Evolutionary conservation across 2,113 vertebrate species (phyloP), one percentile per base, ranked within the genome.

Genomic region (Lutjanus erythropterus): DNA sequence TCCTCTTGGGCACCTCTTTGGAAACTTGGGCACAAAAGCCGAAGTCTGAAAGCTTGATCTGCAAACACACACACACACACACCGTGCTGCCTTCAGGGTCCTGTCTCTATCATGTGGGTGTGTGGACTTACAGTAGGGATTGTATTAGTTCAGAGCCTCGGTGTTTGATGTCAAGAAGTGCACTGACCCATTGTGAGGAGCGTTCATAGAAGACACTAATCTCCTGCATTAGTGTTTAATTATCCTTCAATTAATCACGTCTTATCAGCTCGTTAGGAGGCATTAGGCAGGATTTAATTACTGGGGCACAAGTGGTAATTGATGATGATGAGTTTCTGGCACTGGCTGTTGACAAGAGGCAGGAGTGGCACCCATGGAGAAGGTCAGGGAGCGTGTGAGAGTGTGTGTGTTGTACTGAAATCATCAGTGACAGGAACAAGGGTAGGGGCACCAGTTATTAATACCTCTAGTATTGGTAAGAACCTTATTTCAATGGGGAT

Each of bases 1-100:
- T 99, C 88, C 98, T 97, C 92, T 97, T 97, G 14, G 98, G 98
- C 27, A 99, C 98, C 87, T 99, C 98, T 96, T 99, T 99, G 73
- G 98, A 99, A 88, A 99, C 98, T 95, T 99, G 98, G 86, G 98
- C 98, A 55, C 98, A 99, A 91, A 99, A 99, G 65, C 98, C 98
- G 3, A 99, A 99, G 91, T 99, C 98, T 0, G 98, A 99, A 21
- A 99, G 89, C 84, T 99, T 99, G 91, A 99, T 98, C 98, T 99
- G 91, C 58, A 71, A 44, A 75, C 53, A 68, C 53, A 76, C 61
- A 74, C 53, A 68, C 50, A 76, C 7, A 76, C 7, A 71, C 25
- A 66, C 14, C 3, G 3, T 3, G 31, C 19, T 8, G 27, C 66
- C 14, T 19, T 71, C 68, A 85, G 65, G 53, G 58, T 60, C 50